A percentile compares a stretch with the other conserved stretches of the same genome.
phyloP scores from a whole-genome alignment of 2,113 vertebrate genomes.

The Phodopus roborovskii region DNA sequence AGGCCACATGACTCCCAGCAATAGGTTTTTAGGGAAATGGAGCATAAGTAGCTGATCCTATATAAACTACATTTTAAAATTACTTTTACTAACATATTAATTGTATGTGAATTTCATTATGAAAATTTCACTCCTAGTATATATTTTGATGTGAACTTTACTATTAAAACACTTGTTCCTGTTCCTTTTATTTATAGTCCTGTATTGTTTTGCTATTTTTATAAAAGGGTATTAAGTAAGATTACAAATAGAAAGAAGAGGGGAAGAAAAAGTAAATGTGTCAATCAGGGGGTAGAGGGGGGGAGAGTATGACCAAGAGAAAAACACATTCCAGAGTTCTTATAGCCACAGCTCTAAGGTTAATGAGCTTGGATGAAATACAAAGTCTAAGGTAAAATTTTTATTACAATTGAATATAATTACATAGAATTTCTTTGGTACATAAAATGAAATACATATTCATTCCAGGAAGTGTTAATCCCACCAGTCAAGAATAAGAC shows the following conservation, averaged over 20 bases:
- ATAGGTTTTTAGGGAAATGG: background rate
- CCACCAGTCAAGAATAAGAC: background rate
- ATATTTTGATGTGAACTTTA: background rate
- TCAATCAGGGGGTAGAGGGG: background rate
- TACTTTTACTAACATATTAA: background rate
- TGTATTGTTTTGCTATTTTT: background rate
- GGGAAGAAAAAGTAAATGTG: background rate
- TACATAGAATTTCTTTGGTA: background rate
- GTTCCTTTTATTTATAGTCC: background rate
- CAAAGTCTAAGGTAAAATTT: background rate
- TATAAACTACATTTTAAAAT: background rate
- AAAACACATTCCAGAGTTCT: background rate
- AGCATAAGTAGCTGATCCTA: background rate
- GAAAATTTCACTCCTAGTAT: background rate
- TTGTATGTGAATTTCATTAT: background rate
- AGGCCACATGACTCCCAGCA: background rate
- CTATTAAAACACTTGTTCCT: background rate
- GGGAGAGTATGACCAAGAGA: background rate
- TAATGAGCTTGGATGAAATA: background rate
- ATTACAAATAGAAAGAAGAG: background rate
- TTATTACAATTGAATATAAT: constrained; percentile 37
- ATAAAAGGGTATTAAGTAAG: background rate
- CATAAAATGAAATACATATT: background rate
- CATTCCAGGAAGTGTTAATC: background rate
- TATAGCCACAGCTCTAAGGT: background rate